Evolutionary conservation across 2,113 vertebrate species (phyloP), one percentile per base, ranked within the genome.

Genomic region (Solea senegalensis): DNA sequence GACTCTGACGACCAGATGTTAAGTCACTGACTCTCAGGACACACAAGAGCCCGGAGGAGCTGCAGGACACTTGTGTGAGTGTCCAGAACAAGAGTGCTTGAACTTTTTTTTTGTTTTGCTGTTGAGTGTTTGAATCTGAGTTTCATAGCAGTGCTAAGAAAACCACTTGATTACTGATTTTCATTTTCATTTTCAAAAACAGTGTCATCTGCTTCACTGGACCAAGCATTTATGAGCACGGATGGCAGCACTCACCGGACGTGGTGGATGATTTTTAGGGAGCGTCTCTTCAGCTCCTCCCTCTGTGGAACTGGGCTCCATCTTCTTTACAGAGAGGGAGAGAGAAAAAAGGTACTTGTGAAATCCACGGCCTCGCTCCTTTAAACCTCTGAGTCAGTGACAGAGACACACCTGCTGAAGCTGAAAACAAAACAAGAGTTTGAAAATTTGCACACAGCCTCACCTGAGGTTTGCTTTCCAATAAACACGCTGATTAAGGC

Each of bases 221-320:
- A 57, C 61, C 27, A 49, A 55, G 44, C 4, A 13, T 48, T 48
- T 5, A 48, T 48, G 21, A 21, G 21, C 21, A 21, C 21, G 45
- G 45, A 5, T 13, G 41, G 74, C 51, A 74, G 55, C 64, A 94
- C 95, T 96, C 92, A 96, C 95, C 91, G 21, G 75, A 69, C 75
- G 85, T 77, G 43, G 15, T 39, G 57, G 84, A 58, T 88, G 67
- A 40, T 60, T 89, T 71, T 82, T 87, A 73, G 75, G 69, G 65
- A 83, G 88, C 61, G 65, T 87, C 50, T 86, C 84, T 9, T 94
- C 93, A 66, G 72, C 85, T 85, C 78, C 92, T 74, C 70, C 75
- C 40, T 87, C 58, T 78, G 85, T 89, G 83, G 89, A 74, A 53
- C 88, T 93, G 58, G 81, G 75, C 57, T 95, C 95, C 95, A 95